phyloP scores from a whole-genome alignment of 2,888 invertebrate genomes.

The Synanthedon tipuliformis region DNA sequence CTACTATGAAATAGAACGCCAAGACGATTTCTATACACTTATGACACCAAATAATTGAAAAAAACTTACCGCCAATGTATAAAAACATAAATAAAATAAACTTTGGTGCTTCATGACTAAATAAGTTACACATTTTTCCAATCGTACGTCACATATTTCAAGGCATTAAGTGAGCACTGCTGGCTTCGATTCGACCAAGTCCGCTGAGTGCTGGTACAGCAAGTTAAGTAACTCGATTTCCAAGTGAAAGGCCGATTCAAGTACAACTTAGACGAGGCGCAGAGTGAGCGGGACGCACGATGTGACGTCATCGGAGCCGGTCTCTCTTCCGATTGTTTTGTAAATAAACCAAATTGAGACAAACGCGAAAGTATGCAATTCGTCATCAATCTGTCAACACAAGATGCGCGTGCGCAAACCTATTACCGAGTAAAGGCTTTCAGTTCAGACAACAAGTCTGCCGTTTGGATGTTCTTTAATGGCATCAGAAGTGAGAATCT shows the following conservation, averaged over 20 bases:
- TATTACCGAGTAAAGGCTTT: too few relatives aligned
- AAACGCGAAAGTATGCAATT: background rate
- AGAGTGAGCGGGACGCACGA: conserved; percentile 18
- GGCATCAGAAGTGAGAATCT: too few relatives aligned
- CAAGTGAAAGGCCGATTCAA: conserved; percentile 49
- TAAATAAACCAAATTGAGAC: background rate
- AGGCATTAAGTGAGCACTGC: too few relatives aligned
- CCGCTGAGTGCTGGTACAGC: background rate
- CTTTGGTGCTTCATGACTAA: conserved; percentile 53
- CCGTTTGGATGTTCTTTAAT: too few relatives aligned
- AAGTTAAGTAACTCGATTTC: background rate
- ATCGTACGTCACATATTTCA: too few relatives aligned
- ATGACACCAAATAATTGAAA: background rate
- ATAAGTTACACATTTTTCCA: conserved; percentile 25
- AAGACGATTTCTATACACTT: background rate
- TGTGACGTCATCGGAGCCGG: conserved; percentile 13
- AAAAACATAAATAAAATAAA: conserved; percentile 35
- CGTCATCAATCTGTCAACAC: background rate
- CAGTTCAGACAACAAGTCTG: too few relatives aligned
- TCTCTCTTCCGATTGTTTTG: background rate
- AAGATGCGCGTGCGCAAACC: background rate
- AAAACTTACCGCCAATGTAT: conserved; percentile 28
- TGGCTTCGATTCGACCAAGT: background rate
- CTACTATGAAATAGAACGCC: too few relatives aligned
- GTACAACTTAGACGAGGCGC: conserved; percentile 30